phyloP scores from a whole-genome alignment of 2,888 invertebrate species.

The Galeruca laticollis region DNA sequence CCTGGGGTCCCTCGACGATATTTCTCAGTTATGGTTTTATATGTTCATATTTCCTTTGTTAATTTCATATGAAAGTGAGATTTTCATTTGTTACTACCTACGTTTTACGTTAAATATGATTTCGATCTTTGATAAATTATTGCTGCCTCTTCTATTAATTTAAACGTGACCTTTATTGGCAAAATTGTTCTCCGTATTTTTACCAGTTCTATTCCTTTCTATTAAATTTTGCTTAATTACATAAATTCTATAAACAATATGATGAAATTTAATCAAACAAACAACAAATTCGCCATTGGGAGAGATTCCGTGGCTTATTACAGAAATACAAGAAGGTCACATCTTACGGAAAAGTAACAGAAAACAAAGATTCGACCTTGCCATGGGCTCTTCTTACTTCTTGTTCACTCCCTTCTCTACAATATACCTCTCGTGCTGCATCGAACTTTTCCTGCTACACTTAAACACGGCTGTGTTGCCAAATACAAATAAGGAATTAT shows the following conservation, averaged over 20 bases:
- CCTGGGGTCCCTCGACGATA: too few species aligned
- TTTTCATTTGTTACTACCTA: too few species aligned
- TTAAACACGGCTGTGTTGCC: slow-evolving; percentile 23
- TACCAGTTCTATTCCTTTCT: too few species aligned
- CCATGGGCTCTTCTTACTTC: slow-evolving; percentile 46
- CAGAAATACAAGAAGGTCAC: slow-evolving; percentile 31
- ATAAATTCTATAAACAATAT: background rate
- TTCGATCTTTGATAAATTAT: too few species aligned
- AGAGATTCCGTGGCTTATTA: slow-evolving; percentile 8
- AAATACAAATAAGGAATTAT: slow-evolving; percentile 8
- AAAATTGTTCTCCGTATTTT: too few species aligned
- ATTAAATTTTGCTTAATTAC: too few species aligned
- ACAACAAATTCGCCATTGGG: slow-evolving; percentile 3
- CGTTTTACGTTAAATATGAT: too few species aligned
- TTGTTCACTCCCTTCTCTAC: slow-evolving; percentile 15
- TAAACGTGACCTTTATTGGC: too few species aligned
- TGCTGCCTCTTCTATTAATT: too few species aligned
- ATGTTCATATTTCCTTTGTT: too few species aligned
- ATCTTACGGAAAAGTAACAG: slow-evolving; percentile 44
- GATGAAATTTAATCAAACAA: slow-evolving; percentile 4
- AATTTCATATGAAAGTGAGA: too few species aligned
- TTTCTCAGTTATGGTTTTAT: too few species aligned
- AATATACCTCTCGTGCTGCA: slow-evolving; percentile 19
- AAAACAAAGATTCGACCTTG: slow-evolving; percentile 46
- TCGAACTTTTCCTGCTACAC: slow-evolving; percentile 27